Evolutionary conservation across 2,797 vertebrate genomes (phyloP), one percentile per base, ranked within the genome.

Genomic region (Onychomys arenicola): DNA sequence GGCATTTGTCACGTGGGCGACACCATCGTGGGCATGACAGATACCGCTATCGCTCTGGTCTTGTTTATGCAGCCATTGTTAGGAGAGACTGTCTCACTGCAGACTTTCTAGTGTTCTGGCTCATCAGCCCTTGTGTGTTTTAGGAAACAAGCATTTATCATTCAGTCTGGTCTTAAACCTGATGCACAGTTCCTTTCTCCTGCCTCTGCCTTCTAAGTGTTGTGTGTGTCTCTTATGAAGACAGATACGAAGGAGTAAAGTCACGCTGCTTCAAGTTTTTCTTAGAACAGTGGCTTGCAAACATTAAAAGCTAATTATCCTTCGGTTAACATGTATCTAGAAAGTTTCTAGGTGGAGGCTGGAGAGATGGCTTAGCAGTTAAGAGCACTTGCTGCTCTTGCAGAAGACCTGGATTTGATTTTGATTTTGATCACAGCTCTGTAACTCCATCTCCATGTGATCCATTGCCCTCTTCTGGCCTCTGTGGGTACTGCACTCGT

Each of bases 301-400:
- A 93, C 84, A 92, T 94, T 95, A 78, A 95, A 95, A 80, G 32
- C 46, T 90, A 55, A 17, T 1, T 59, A 32, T 77, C 13, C 75
- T 83, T 32, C 21, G 90, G 27, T 89, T 88, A 43, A 55, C 2
- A 2, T 34, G 67, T 5, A 78, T 34, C 91, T 57, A 61, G 17
- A 59, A 86, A 67, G 61, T 32, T 29, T 21, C 1, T 11, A 78
- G 63, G 19, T 69, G 63, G 21, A 37, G 43, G 63, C 46, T 49
- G 3, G 32, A 69, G 43, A 85, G 43, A n/a, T 1, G 1, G 83
- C 63, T 52, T 6, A 67, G 63, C 21, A 49, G 61, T 85, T 34
- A 67, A 67, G 83, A 85, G 43, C 32, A 34, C 63, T 67, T 67
- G 43, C 63, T 85, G 32, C 63, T 85, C 43, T 85, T 69, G 32